Conservation (phyloP, 2,113 vertebrate genomes). For the Aptenodytes patagonicus region DNA sequence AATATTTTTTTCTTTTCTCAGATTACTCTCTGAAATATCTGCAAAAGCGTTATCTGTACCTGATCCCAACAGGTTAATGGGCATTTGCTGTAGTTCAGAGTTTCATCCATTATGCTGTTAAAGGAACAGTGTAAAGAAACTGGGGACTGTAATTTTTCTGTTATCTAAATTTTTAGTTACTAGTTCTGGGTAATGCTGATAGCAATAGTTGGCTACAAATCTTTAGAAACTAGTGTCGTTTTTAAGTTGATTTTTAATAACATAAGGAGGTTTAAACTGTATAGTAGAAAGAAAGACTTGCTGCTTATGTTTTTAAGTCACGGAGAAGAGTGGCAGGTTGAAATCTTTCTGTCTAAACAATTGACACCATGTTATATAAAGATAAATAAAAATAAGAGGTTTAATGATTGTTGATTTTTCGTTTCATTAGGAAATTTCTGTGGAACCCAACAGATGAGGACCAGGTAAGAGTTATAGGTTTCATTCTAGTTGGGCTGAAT, state of each 20-base stretch:
- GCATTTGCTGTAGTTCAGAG: neutral
- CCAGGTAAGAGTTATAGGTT: slow-evolving; percentile 16
- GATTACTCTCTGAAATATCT: neutral
- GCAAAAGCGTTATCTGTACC: neutral
- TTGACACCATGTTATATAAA: neutral
- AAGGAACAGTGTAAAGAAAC: neutral
- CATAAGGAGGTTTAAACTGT: neutral
- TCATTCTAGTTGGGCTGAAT: neutral
- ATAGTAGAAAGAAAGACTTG: neutral
- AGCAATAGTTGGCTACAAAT: neutral
- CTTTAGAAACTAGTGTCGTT: neutral
- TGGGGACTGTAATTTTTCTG: neutral
- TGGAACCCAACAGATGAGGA: neutral
- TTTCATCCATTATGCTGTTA: neutral
- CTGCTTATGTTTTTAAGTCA: neutral
- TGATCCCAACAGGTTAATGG: neutral
- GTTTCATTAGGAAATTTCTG: neutral
- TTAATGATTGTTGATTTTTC: neutral
- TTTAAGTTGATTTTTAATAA: neutral
- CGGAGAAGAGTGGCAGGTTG: neutral
- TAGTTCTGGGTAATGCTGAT: neutral
- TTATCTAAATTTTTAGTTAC: neutral
- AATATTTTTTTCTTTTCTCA: neutral
- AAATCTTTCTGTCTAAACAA: neutral
- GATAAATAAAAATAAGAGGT: neutral